Percentiles rank a stretch among this genome's conserved stretches.
These are phyloP conservation scores for Drosophila flavopinicola DNA, from an alignment of 2,888 invertebrate genomes.

Conservation along the genomic window DNA sequence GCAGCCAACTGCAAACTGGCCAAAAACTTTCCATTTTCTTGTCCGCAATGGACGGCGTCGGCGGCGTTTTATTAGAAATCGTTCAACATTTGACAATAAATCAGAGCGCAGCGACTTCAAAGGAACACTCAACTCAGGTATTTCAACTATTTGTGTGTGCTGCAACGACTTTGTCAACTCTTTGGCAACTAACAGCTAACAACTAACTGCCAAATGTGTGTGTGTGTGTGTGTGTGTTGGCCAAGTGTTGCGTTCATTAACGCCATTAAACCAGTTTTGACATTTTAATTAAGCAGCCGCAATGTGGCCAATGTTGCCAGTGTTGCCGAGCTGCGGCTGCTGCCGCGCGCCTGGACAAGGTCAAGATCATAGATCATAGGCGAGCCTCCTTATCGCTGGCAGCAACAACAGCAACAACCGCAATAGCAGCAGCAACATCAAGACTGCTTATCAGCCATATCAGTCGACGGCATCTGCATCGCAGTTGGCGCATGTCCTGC, in stretches of 20 bases:
- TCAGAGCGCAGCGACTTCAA: slow-evolving; percentile 63
- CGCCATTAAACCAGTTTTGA: slow-evolving; percentile 85
- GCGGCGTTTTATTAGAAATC: slow-evolving; percentile 62
- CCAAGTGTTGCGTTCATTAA: slow-evolving; percentile 83
- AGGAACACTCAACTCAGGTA: slow-evolving; percentile 32
- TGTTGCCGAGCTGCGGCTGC: slow-evolving; percentile 50
- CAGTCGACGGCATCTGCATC: slow-evolving; percentile 58
- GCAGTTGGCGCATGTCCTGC: slow-evolving; percentile 64
- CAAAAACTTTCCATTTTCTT: slow-evolving; percentile 69
- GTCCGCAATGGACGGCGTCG: slow-evolving; percentile 33
- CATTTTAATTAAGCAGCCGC: slow-evolving; percentile 83
- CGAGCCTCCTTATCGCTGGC: slow-evolving; percentile 64
- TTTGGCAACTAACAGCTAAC: slow-evolving; percentile 20
- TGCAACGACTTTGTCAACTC: slow-evolving; percentile 31
- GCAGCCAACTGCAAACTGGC: slow-evolving; percentile 5
- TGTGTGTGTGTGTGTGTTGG: slow-evolving; percentile 16
- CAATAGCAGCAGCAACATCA: slow-evolving; percentile 23
- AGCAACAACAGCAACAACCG: slow-evolving; percentile 40
- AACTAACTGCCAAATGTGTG: slow-evolving; percentile 16
- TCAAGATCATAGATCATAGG: slow-evolving; percentile 77
- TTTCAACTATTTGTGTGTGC: slow-evolving; percentile 52
- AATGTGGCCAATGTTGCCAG: slow-evolving; percentile 45
- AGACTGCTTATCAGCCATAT: slow-evolving; percentile 64
- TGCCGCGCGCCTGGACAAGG: slow-evolving; percentile 52
- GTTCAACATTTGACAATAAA: slow-evolving; percentile 60